Base-by-base conservation (phyloP, 2,113 vertebrate genomes). In the Taurulus bubalis region DNA sequence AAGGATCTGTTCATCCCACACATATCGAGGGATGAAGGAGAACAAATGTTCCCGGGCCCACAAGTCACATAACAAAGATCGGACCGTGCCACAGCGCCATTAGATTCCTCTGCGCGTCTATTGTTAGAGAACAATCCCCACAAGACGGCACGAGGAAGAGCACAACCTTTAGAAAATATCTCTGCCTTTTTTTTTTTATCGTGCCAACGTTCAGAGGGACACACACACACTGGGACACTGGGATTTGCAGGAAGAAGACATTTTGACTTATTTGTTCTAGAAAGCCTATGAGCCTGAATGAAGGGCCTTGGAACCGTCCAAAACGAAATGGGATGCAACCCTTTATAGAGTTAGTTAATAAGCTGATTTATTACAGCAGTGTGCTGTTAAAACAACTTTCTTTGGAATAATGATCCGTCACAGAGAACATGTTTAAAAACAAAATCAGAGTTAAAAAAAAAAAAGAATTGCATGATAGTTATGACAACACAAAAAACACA, bases 41-140 rank as follows among this genome's bases (percentile, higher is more conserved):
- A 88, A 89, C 91, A 89, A 93, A 91, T 91, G 91, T 92, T 92
- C 76, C 63, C 14, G 49, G 85, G 92, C 88, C 87, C 85, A 83
- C 78, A 82, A 85, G 90, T 90, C 90, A 81, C 84, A 80, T 59
- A 79, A 82, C 77, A 89, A 71, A 78, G 82, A 92, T 77, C 75
- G 75, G 80, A 84, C 83, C 30, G 26, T 77, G 87, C 83, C 87
- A 77, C 76, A 26, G 67, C 77, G 85, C 79, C 60, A 20, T 72
- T 56, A 64, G 66, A 85, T 77, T 81, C 83, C 78, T 82, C 80
- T 56, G 84, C 88, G 90, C 71, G 49, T 74, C 87, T 85, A 81
- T 88, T 83, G 78, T 90, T 84, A 82, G 89, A 88, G 73, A 53
- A 30, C 78, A 73, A 78, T 77, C 77, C 81, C 82, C 88, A 65